A percentile compares a stretch with the other conserved stretches of the same genome.
These are phyloP conservation scores for Coleophora deauratella DNA, from an alignment of 2,888 invertebrate genomes.

Conservation along the genomic window DNA sequence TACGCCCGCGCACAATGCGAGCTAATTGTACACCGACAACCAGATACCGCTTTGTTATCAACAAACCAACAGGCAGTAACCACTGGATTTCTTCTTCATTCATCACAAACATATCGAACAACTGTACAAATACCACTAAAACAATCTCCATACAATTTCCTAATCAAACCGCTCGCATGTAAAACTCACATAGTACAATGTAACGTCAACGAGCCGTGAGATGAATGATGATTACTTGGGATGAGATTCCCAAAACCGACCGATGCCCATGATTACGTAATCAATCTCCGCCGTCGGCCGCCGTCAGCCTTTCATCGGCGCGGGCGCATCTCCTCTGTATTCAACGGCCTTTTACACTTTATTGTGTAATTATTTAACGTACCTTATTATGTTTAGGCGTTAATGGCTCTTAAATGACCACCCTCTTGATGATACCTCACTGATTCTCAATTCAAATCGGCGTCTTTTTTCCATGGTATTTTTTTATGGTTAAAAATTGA, in stretches of 20 bases:
- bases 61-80: slow-evolving; percentile 25
- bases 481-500: slow-evolving; percentile 31
- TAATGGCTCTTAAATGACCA: slow-evolving; percentile 62
- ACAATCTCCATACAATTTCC: background rate
- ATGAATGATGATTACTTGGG: slow-evolving; percentile 65
- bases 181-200: slow-evolving; percentile 36
- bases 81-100: background rate
- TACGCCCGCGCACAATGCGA: slow-evolving; percentile 47
- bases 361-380: slow-evolving; percentile 63
- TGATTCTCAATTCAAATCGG: slow-evolving; percentile 34
- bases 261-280: slow-evolving; percentile 67
- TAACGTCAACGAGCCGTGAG: slow-evolving; percentile 60
- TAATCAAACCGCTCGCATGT: slow-evolving; percentile 21
- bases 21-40: slow-evolving; percentile 70
- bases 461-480: slow-evolving; percentile 31
- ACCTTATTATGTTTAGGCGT: slow-evolving; percentile 61
- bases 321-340: slow-evolving; percentile 51
- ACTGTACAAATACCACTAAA: background rate
- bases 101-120: slow-evolving; percentile 29
- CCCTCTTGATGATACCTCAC: slow-evolving; percentile 45
- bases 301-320: slow-evolving; percentile 65
- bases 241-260: slow-evolving; percentile 62
- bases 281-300: slow-evolving; percentile 63
- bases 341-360: slow-evolving; percentile 61
- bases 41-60: slow-evolving; percentile 45